These are phyloP conservation scores for Apamea sordens DNA, from an alignment of 2,888 invertebrate genomes.

Conservation along the genomic window DNA sequence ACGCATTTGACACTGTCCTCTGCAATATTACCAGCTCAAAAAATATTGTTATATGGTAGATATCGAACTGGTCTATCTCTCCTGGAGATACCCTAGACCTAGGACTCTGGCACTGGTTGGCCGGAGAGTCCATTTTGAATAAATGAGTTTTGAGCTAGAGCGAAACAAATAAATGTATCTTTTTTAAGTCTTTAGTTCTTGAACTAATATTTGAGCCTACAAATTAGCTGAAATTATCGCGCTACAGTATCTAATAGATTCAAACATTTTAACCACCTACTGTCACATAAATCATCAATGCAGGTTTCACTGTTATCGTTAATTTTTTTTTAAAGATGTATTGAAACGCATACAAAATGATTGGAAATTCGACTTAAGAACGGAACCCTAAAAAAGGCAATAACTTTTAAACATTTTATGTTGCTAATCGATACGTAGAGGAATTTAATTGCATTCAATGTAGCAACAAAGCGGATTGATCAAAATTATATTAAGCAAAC, in stretches of 20 bases:
- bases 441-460: neutral
- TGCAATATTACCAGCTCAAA: neutral
- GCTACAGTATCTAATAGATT: too few relatives aligned
- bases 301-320: neutral
- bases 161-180: neutral
- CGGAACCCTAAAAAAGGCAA: neutral
- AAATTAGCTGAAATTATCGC: neutral
- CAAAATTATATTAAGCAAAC: neutral
- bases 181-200: neutral
- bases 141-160: neutral
- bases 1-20: neutral
- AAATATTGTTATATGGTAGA: neutral
- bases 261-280: neutral
- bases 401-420: neutral
- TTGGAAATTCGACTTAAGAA: conserved; percentile 17
- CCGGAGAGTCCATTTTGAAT: neutral
- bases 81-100: neutral
- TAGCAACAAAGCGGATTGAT: conserved; percentile 2
- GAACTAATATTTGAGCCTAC: neutral
- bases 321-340: conserved; percentile 3
- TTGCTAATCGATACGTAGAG: neutral
- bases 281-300: neutral
- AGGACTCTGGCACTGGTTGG: neutral
- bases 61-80: neutral
- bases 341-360: conserved; percentile 22